Evolutionary conservation across 2,797 vertebrate genomes (phyloP).

Genomic region (Syncerus caffer): DNA sequence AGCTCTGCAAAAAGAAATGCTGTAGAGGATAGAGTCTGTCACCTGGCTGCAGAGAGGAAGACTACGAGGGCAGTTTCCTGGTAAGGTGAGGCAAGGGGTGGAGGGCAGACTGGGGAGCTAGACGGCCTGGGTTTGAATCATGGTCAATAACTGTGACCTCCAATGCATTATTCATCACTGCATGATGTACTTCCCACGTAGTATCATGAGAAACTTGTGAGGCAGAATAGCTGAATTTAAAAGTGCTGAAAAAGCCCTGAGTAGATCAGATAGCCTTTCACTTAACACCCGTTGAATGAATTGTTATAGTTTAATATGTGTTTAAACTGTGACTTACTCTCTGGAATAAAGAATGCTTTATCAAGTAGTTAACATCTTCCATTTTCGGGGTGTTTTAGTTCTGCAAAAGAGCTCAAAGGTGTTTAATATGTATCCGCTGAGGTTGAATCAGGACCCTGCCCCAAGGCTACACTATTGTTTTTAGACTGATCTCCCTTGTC

Average conservation of each 20-base stretch:
- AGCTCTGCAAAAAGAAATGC: not conserved
- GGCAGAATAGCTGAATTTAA: not conserved
- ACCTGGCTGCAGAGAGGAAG: not conserved
- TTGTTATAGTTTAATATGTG: not conserved
- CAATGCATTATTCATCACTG: not conserved
- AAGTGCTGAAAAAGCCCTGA: not conserved
- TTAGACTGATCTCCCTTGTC: not conserved
- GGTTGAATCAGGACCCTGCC: not conserved
- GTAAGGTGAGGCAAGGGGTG: not conserved
- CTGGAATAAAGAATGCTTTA: not conserved
- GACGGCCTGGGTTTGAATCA: not conserved
- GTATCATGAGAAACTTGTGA: not conserved
- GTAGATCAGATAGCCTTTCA: not conserved
- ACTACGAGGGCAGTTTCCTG: not conserved
- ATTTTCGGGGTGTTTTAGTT: not conserved
- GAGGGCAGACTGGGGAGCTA: not conserved
- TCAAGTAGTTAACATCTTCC: not conserved
- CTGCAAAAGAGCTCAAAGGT: not conserved
- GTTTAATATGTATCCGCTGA: not conserved
- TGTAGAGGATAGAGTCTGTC: not conserved
- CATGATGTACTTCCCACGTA: not conserved
- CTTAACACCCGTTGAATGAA: not conserved
- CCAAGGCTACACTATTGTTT: not conserved
- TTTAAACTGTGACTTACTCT: not conserved
- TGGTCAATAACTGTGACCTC: not conserved